Evolutionary conservation across 2,888 invertebrate species (phyloP).

Genomic region (Darwinula stevensoni): DNA sequence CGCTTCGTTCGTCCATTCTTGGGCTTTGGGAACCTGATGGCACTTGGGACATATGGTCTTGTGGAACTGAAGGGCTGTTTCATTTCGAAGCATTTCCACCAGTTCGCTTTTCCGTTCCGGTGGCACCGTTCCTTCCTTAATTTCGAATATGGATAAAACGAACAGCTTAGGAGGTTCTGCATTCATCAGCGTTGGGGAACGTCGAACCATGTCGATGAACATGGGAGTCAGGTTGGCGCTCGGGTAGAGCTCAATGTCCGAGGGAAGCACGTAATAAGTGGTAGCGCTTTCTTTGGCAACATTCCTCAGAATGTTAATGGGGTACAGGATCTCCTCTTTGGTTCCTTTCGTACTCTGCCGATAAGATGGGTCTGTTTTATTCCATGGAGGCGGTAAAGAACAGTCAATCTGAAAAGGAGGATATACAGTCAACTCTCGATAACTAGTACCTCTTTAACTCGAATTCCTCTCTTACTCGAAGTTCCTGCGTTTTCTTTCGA

Average conservation of each 20-base stretch:
- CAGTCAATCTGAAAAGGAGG: too few relatives aligned
- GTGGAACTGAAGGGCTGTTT: constrained; percentile 66
- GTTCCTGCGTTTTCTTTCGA: too few relatives aligned
- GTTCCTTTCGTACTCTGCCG: too few relatives aligned
- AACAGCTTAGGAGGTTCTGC: constrained; percentile 50
- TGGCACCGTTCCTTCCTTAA: constrained; percentile 16
- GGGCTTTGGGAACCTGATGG: constrained; percentile 29
- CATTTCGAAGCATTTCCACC: constrained; percentile 32
- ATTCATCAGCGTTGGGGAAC: constrained; percentile 32
- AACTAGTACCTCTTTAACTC: too few relatives aligned
- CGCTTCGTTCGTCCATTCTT: constrained; percentile 44
- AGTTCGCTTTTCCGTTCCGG: constrained; percentile 31
- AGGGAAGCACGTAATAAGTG: constrained; percentile 60
- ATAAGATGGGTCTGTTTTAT: too few relatives aligned
- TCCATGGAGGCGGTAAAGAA: too few relatives aligned
- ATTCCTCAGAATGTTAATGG: constrained; percentile 66
- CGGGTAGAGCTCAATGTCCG: constrained; percentile 67
- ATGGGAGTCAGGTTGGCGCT: constrained; percentile 45
- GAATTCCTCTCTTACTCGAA: too few relatives aligned
- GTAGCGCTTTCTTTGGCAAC: constrained; percentile 53
- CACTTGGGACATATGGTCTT: constrained; percentile 64
- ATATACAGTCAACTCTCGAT: too few relatives aligned
- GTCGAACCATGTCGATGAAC: constrained; percentile 56
- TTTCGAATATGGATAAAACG: constrained; percentile 65
- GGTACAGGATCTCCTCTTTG: too few relatives aligned